Evolutionary conservation across 2,113 vertebrate genomes (phyloP), one percentile per base, ranked within the genome.

Genomic region (Platycercus adscitus): DNA sequence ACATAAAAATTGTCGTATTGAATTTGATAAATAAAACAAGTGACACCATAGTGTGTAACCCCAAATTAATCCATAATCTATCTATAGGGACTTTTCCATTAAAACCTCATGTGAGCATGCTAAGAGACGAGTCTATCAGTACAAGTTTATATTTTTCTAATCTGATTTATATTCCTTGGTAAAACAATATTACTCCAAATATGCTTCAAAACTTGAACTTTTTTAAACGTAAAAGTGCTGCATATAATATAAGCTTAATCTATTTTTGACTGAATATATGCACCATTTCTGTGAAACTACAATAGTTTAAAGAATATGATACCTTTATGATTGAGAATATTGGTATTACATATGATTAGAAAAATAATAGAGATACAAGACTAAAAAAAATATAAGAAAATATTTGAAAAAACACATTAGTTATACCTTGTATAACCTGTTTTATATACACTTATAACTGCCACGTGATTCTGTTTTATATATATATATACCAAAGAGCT

Each of bases 1-100:
- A 20, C 6, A 26, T 47, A 49, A 77, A 81, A 63, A 78, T 26
- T 41, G 10, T 28, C 11, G 6, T 29, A 17, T 23, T 60, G 21
- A 84, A 47, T 81, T 24, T 64, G 29, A 26, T 46, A 71, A 86
- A 50, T 66, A 37, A 53, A 91, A 26, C 5, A 77, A 35, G 24
- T 20, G 9, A 52, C 16, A 39, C 4, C 0, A 8, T 2, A 17
- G 2, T 39, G 13, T 71, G 17, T 6, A 44, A 55, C 25, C 11
- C 6, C 15, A 52, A 49, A 52, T 44, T 29, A 60, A 43, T 43
- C 77, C 50, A 35, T 70, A 17, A 13, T 41, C 39, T 56, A 4
- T 26, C 24, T 50, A 2, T 10, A 55, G 25, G 11, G 24, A 41
- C 9, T 56, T 16, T 73, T 86, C 46, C 18, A 37, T 78, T 70